Percentiles rank a stretch among this genome's conserved stretches.
Conservation (phyloP, 2,888 invertebrate species). For the Nebria brevicollis region DNA sequence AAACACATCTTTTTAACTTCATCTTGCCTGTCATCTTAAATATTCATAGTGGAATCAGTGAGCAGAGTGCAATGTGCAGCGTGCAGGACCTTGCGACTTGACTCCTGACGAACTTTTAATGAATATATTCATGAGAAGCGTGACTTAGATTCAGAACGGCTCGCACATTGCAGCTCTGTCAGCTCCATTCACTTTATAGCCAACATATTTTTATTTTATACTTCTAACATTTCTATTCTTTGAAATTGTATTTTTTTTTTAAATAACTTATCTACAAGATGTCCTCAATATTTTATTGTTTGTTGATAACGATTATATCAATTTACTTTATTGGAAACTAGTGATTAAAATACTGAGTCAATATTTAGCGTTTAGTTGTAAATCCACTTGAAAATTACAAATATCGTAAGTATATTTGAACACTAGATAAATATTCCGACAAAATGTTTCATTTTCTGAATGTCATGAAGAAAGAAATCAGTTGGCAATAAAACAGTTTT, state of each 20-base stretch:
- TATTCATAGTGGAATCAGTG: conserved; percentile 39
- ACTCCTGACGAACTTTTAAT: conserved; percentile 39
- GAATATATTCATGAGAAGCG: conserved; percentile 44
- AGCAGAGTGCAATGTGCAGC: background rate
- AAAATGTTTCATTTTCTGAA: too few relatives aligned
- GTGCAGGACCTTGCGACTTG: conserved; percentile 13
- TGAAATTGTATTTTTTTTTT: background rate
- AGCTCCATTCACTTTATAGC: background rate
- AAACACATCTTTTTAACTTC: too few relatives aligned
- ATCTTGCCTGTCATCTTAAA: conserved; percentile 37
- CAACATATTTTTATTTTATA: conserved; percentile 10
- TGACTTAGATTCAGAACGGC: conserved; percentile 35
- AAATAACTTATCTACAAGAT: background rate
- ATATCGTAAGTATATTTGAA: too few relatives aligned
- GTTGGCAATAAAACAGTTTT: conserved; percentile 24
- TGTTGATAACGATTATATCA: too few relatives aligned
- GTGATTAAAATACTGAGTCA: too few relatives aligned
- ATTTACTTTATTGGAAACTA: too few relatives aligned
- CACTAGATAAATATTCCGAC: too few relatives aligned
- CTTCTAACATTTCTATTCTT: background rate
- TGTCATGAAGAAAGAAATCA: conserved; percentile 21
- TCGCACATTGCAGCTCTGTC: background rate
- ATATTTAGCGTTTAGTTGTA: too few relatives aligned
- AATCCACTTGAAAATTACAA: too few relatives aligned
- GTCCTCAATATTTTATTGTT: background rate